phyloP scores from a whole-genome alignment of 2,797 vertebrate genomes.

The Acrocephalus scirpaceus region DNA sequence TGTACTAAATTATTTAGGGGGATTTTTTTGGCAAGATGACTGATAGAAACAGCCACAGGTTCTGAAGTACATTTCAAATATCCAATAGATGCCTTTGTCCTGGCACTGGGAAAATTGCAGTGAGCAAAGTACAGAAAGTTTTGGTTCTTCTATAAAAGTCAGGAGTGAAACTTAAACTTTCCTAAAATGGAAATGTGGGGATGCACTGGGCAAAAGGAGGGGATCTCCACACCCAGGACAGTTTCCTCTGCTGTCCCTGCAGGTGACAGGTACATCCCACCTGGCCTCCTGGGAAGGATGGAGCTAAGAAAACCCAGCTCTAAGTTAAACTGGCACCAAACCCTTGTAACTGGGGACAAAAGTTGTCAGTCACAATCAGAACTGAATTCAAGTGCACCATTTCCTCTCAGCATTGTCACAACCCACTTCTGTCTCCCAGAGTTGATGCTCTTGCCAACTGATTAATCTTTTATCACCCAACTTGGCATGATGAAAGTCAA shows the following conservation, averaged over 20 bases:
- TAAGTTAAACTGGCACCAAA: background rate
- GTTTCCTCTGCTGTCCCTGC: background rate
- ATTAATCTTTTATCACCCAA: background rate
- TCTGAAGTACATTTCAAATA: no score
- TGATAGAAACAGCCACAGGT: no score
- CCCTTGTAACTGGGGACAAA: background rate
- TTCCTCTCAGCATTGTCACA: background rate
- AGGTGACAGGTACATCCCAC: background rate
- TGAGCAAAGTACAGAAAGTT: no score
- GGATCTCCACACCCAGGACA: background rate
- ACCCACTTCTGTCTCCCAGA: background rate
- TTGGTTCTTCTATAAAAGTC: no score
- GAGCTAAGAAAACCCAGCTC: background rate
- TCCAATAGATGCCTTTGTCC: no score
- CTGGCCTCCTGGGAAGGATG: background rate
- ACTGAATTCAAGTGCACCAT: rapidly evolving
- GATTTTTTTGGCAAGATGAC: no score
- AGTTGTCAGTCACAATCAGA: background rate
- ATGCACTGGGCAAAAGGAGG: rapidly evolving
- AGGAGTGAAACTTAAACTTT: no score
- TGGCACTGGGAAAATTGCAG: no score
- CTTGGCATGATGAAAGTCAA: background rate
- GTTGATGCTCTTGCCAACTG: background rate
- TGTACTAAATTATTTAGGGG: no score
- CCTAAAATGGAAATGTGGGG: no score